Evolutionary conservation across 2,113 vertebrate genomes (phyloP).

Genomic region (Myotis brandtii): DNA sequence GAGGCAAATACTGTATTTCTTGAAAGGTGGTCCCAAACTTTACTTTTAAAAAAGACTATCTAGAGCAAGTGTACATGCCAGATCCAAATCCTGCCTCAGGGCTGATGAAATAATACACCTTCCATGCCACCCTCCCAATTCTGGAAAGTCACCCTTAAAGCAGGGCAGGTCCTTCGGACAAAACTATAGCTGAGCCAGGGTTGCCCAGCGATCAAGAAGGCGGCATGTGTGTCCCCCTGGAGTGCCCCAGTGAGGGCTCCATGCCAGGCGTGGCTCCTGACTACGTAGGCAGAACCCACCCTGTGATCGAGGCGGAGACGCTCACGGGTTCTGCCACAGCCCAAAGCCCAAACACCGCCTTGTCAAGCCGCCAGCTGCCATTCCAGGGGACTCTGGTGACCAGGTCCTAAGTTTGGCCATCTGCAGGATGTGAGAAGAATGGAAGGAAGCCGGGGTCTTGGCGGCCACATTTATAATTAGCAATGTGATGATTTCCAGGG

Average conservation of each 20-base stretch:
- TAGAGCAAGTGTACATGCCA: not conserved
- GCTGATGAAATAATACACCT: not conserved
- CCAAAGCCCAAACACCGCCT: constrained; percentile 43
- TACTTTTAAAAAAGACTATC: not conserved
- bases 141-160: not conserved
- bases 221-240: not conserved
- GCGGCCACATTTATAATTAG: constrained; percentile 86
- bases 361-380: constrained; percentile 76
- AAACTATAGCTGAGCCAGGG: not conserved
- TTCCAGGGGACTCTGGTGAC: constrained; percentile 79
- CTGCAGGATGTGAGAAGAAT: constrained; percentile 89
- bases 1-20: not conserved
- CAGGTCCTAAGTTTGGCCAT: constrained; percentile 84
- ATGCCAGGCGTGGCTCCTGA: fast-evolving
- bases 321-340: not conserved
- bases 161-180: not conserved
- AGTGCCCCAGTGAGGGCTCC: not conserved
- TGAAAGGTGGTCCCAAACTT: not conserved
- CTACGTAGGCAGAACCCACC: too few species aligned
- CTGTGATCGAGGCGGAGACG: not conserved
- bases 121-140: not conserved
- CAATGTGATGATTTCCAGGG: constrained; percentile 80
- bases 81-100: not conserved
- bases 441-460: constrained; percentile 83
- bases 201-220: not conserved